Evolutionary conservation across 2,888 invertebrate genomes (phyloP), one percentile per base, ranked within the genome.

Genomic region (Tenthredo amoena): DNA sequence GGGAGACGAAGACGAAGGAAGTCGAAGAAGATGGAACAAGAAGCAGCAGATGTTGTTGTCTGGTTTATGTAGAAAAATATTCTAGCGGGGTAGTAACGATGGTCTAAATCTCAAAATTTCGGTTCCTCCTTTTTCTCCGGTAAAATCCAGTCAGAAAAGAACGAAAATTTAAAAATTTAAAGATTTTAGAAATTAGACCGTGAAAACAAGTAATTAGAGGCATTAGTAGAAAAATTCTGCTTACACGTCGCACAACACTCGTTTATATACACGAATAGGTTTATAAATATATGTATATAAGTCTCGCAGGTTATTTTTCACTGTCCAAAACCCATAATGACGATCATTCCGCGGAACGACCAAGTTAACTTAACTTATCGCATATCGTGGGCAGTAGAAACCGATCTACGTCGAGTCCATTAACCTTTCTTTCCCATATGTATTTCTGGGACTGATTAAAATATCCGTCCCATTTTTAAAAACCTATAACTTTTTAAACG

Each of bases 381-480:
- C 37, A 34, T 37, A 40, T 37, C 71, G 71, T 71, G 71, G 71
- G 71, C 18, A 71, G 34, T 31, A 62, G 21, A 34, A 68, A 43
- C 43, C 74, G 74, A 74, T 74, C 74, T 43, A 74, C n/a, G 18
- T 7, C 12, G 74, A 74, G 74, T 74, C 74, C 40, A 43, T 74
- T 74, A 74, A 74, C 74, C 74, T 74, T 43, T 74, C 43, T 43
- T 74, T 74, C 74, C 6, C 74, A 12, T 34, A 37, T 34, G 37
- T 71, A 31, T 74, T 74, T 74, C 43, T 43, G 15, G 37, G 18
- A 71, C 34, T n/a, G 37, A 71, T 71, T 71, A 37, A 71, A 71
- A 34, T 71, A 71, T 71, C 47, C 47, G 47, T 47, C 47, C 47
- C 47, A 47, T 47, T 47, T 47, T 12, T 47, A 15, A 47, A 47